A percentile compares a stretch with the other conserved stretches of the same genome.
Evolutionary conservation across 30 jellyfish, hydroid and myxozoan genomes (phyloP).

Genomic region (Pseudorhiza aurosa): DNA sequence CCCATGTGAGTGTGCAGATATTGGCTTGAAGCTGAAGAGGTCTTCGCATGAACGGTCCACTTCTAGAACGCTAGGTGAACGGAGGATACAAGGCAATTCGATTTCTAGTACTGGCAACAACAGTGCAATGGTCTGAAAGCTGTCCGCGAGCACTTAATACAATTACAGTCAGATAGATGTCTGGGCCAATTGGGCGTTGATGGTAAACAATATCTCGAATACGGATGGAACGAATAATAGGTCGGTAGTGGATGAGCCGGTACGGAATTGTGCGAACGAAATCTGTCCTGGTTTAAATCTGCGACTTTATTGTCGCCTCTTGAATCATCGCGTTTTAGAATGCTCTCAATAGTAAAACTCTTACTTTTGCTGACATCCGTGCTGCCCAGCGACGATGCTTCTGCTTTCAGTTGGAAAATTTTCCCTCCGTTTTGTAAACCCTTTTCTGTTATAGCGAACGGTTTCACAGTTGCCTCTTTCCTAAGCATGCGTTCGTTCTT

Average conservation of each 20-base stretch:
- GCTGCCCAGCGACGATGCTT: conserved; percentile 18
- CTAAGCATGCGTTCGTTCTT: conserved; percentile 7
- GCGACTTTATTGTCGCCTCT: not conserved
- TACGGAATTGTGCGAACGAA: conserved; percentile 31
- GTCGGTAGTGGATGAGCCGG: conserved; percentile 54
- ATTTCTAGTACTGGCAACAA: conserved; percentile 47
- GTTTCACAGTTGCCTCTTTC: not conserved
- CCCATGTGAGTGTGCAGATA: too few relatives aligned
- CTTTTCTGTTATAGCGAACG: conserved; percentile 17
- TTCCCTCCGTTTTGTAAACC: conserved; percentile 11
- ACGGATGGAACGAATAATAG: conserved; percentile 44
- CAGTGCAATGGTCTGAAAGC: conserved; percentile 65
- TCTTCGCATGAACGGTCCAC: too few relatives aligned
- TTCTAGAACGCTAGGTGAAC: not conserved
- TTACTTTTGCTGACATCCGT: conserved; percentile 22
- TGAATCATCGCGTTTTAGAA: conserved; percentile 44
- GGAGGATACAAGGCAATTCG: not conserved
- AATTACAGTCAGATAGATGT: conserved; percentile 23
- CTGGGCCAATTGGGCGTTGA: conserved; percentile 38
- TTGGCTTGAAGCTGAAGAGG: too few relatives aligned
- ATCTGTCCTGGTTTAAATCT: conserved; percentile 12
- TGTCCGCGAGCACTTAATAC: conserved; percentile 49
- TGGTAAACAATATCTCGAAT: conserved; percentile 35
- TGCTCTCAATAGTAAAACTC: conserved; percentile 58
- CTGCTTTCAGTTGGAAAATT: conserved; percentile 4